Evolutionary conservation across 2,113 vertebrate species (phyloP), one percentile per base, ranked within the genome.

Genomic region (Tupaia tana): DNA sequence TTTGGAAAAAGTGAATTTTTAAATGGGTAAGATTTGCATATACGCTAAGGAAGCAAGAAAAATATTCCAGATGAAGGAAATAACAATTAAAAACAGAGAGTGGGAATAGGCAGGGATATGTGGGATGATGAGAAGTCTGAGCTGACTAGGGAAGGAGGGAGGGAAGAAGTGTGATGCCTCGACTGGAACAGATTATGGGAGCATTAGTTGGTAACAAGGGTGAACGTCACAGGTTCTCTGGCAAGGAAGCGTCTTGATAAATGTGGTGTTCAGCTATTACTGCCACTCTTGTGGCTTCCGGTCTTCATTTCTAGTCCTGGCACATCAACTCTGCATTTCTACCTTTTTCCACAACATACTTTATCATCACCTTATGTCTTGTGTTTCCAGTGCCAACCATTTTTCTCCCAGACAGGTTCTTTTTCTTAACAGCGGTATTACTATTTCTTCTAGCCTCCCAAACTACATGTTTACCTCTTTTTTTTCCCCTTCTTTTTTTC

Each of bases 351-450:
- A 75, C 71, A 61, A 20, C 19, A 43, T 22, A 19, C 63, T 73
- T 88, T 81, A 85, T 63, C 34, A 59, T 64, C 63, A 34, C 27
- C 63, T 89, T 34, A 74, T 61, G 66, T 67, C 69, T 82, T 58
- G 79, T 67, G 52, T 79, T 94, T 56, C 24, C 14, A 84, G 0
- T 34, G 56, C 52, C 64, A 70, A 31, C 18, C 56, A 59, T 89
- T 91, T 90, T 94, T 87, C 86, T 95, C 58, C 11, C n/a, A 79
- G 31, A 90, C 20, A 82, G 20, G 12, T 7, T 74, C 18, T 90
- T 34, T 73, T 85, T 88, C 15, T 64, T 94, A 81, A 63, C 6
- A 31, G 29, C 61, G 24, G 18, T 67, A 29, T 56, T 78, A 54
- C 61, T 69, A 25, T 79, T 90, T 90, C 27, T 88, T 43, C 13